Percentiles rank a stretch among this genome's conserved stretches.
These are phyloP conservation scores for Homalodisca vitripennis DNA, from an alignment of 1,140 invertebrate species.

Conservation along the genomic window DNA sequence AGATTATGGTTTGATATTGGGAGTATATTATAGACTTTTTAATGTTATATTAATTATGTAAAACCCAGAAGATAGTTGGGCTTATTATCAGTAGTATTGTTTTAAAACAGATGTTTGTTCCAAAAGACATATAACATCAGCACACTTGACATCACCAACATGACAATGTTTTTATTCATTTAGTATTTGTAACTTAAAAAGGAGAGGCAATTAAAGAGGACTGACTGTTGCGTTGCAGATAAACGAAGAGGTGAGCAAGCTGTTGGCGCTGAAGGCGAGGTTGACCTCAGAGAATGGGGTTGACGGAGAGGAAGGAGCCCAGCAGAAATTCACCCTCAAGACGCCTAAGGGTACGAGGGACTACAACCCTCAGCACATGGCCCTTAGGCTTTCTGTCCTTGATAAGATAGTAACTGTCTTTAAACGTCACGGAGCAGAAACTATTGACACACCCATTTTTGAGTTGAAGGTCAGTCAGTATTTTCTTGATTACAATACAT, in stretches of 20 bases:
- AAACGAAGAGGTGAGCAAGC: constrained; percentile 75
- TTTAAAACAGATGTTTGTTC: not conserved
- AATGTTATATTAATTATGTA: not conserved
- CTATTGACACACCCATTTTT: constrained; percentile 99
- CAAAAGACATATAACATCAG: not conserved
- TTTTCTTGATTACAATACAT: not conserved
- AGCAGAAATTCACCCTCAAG: constrained; percentile 79
- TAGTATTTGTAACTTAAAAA: not conserved
- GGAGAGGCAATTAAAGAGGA: not conserved
- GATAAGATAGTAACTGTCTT: constrained; percentile 89
- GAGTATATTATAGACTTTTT: too few species aligned
- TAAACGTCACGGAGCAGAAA: constrained; percentile 96
- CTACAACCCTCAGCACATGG: constrained; percentile 93
- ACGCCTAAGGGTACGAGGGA: constrained; percentile 96
- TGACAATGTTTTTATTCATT: too few species aligned
- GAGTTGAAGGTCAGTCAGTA: constrained; percentile 80
- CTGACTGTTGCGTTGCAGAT: constrained; percentile 57
- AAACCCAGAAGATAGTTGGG: not conserved
- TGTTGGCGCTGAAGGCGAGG: constrained; percentile 76
- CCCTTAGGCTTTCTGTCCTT: constrained; percentile 84
- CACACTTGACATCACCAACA: not conserved
- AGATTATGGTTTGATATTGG: too few species aligned
- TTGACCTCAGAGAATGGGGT: constrained; percentile 50
- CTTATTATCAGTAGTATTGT: constrained; percentile 23
- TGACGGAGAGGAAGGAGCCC: constrained; percentile 50